Conservation (phyloP, 35 echinoderm and acorn worm genomes). For the Hemicentrotus pulcherrimus region DNA sequence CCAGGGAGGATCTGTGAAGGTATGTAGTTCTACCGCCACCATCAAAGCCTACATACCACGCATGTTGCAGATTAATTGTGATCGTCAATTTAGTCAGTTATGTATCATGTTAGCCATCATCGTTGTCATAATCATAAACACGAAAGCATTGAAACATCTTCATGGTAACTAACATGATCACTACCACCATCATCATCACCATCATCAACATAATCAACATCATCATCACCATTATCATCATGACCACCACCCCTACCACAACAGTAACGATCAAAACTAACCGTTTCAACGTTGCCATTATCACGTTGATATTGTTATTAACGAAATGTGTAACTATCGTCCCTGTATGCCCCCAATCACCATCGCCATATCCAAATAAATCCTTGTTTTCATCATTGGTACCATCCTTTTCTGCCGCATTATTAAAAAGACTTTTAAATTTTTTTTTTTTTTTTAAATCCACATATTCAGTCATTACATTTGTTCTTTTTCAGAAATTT, state of each 20-base stretch:
- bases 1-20: conserved; percentile 32
- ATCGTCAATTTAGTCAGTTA: too few species aligned
- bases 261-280: not conserved
- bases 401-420: too few species aligned
- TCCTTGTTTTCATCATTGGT: too few species aligned
- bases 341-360: too few species aligned
- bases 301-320: not conserved
- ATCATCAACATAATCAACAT: not conserved
- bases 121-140: not conserved
- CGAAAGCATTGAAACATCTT: not conserved
- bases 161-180: not conserved
- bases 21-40: not conserved
- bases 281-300: not conserved
- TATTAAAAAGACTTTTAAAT: too few species aligned
- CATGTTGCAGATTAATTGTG: too few species aligned
- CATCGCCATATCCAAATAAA: too few species aligned
- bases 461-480: not conserved
- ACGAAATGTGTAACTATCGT: too few species aligned
- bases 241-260: not conserved
- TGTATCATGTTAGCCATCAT: not conserved
- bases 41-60: not conserved
- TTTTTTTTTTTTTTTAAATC: too few species aligned
- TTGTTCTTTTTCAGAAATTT: conserved; percentile 31
- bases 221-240: not conserved
- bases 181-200: not conserved